A percentile compares a stretch with the other conserved stretches of the same genome.
phyloP scores from a whole-genome alignment of 2,888 invertebrate species.

The Sarcophaga rosellei region DNA sequence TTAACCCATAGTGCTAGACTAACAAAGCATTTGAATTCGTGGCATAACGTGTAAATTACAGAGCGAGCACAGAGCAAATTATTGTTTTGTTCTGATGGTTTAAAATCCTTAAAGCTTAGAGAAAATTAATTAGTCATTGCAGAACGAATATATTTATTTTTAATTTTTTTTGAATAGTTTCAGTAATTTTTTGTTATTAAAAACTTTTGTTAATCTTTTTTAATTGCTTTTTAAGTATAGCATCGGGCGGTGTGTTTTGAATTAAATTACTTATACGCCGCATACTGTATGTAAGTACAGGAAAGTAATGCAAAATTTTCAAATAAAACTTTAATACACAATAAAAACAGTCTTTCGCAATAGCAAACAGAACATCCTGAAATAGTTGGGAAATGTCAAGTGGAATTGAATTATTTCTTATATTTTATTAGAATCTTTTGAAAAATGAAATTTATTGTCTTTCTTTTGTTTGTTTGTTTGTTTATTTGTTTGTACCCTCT shows the following conservation, averaged over 20 bases:
- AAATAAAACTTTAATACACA: background rate
- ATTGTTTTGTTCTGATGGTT: slow-evolving; percentile 34
- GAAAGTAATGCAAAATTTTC: background rate
- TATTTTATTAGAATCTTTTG: too few relatives aligned
- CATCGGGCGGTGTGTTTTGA: slow-evolving; percentile 72
- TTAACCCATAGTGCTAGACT: slow-evolving; percentile 21
- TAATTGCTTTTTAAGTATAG: slow-evolving; percentile 79
- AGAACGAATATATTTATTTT: slow-evolving; percentile 28
- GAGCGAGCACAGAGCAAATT: background rate
- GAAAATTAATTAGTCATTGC: slow-evolving; percentile 61
- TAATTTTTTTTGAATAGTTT: slow-evolving; percentile 40
- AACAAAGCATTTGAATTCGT: slow-evolving; percentile 11
- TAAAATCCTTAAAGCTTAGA: slow-evolving; percentile 43
- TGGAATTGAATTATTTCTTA: too few relatives aligned
- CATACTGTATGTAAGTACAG: background rate
- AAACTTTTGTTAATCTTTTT: slow-evolving; percentile 76
- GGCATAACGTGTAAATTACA: slow-evolving; percentile 24
- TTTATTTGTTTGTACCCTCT: slow-evolving; percentile 5
- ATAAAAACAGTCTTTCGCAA: too few relatives aligned
- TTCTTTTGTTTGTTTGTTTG: slow-evolving; percentile 19
- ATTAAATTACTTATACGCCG: slow-evolving; percentile 74
- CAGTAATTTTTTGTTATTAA: slow-evolving; percentile 53
- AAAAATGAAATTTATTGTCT: slow-evolving; percentile 19
- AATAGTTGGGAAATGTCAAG: too few relatives aligned
- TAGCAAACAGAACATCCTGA: too few relatives aligned